Evolutionary conservation across 1,140 invertebrate species (phyloP), one percentile per base, ranked within the genome.

Genomic region (Drosophila malerkotliana): DNA sequence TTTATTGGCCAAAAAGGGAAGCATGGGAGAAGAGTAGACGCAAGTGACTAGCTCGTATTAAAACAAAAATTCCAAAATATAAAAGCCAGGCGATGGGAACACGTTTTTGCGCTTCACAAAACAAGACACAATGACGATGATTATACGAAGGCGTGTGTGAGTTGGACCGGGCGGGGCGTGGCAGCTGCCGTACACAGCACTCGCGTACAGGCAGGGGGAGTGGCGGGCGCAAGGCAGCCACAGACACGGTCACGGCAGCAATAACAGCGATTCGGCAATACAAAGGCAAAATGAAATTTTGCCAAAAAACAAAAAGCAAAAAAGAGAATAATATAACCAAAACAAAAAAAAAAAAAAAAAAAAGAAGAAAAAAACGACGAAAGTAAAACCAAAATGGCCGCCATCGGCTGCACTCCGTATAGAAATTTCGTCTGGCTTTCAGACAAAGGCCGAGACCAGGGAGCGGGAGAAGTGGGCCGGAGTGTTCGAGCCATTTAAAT

Each of bases 41-140:
- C 26, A 7, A 64, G 51, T 58, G 59, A 68, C 76, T 63, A 47
- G 41, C 55, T 74, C 81, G 69, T 60, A 83, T 64, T 55, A 71
- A 57, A 39, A 15, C 14, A 32, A 18, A 58, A 54, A 71, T 56
- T 55, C 48, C 28, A 66, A 78, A 73, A 28, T 14, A 60, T 57
- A 59, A 72, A 58, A 64, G n/a, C 48, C 28, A 62, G 52, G 71
- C 56, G 59, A 78, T 60, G 56, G 39, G 82, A 85, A 85, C 82
- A 82, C 82, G 82, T 87, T 85, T 84, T 78, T 87, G 82, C 62
- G 82, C 82, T 87, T 78, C 78, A 62, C 26, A 80, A 69, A 77
- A 78, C 62, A 77, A 68, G 53, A 62, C 58, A 75, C 58, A 75
- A 75, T 58, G 73, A 69, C 55, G 55, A 54, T 57, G 78, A 53